Evolutionary conservation across 2,888 invertebrate species (phyloP).

Genomic region (Hoplodrina blanda): DNA sequence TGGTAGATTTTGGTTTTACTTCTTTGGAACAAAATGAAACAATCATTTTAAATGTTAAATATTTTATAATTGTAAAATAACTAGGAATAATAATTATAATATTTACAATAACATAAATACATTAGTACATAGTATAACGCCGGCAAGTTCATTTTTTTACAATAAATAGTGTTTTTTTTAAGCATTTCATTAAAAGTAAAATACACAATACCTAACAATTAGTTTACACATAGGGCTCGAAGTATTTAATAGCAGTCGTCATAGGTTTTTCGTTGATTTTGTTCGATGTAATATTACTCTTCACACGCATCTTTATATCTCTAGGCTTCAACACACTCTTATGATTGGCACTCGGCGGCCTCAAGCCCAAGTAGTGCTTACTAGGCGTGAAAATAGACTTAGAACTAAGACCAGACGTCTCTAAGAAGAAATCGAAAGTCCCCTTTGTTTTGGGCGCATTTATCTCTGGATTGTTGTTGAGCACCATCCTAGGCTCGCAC

Average conservation of each 20-base stretch:
- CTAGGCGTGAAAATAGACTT: slow-evolving; percentile 93
- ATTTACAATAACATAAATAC: slow-evolving; percentile 87
- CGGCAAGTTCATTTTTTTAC: slow-evolving; percentile 87
- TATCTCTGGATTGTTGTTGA: slow-evolving; percentile 75
- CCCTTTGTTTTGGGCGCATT: slow-evolving; percentile 84
- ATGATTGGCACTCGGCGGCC: slow-evolving; percentile 93
- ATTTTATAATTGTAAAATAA: slow-evolving; percentile 81
- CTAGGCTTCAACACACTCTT: slow-evolving; percentile 94
- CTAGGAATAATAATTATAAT: slow-evolving; percentile 79
- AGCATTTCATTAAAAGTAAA: slow-evolving; percentile 75
- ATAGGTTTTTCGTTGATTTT: slow-evolving; percentile 90
- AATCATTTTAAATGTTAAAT: slow-evolving; percentile 75
- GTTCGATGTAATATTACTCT: slow-evolving; percentile 91
- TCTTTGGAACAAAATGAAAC: slow-evolving; percentile 60
- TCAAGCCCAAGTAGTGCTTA: slow-evolving; percentile 79
- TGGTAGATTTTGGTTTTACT: neutral
- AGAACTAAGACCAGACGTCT: slow-evolving; percentile 94
- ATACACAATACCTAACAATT: slow-evolving; percentile 66
- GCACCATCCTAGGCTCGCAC: slow-evolving; percentile 84
- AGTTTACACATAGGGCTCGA: slow-evolving; percentile 88
- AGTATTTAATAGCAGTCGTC: slow-evolving; percentile 90
- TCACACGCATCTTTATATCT: slow-evolving; percentile 94
- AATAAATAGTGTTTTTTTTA: slow-evolving; percentile 83
- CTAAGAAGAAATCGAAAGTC: slow-evolving; percentile 94
- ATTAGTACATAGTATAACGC: slow-evolving; percentile 85